Evolutionary conservation across 2,797 vertebrate genomes (phyloP), one percentile per base, ranked within the genome.

Genomic region (Halcyon leucocephala): DNA sequence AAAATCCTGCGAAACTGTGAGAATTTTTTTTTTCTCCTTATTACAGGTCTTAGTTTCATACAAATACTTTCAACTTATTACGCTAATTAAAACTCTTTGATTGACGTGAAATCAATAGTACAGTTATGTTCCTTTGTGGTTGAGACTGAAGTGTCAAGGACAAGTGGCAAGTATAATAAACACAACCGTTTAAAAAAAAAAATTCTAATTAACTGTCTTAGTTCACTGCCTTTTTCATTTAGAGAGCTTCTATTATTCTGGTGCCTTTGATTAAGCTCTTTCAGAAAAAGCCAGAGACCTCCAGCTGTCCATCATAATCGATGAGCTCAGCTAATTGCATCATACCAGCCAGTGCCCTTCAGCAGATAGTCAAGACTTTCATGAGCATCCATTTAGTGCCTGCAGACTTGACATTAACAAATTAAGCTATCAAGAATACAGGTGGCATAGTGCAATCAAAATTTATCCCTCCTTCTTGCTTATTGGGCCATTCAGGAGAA

Each of bases 301-400:
- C 86, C 93, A 97, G 86, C 91, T 95, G 93, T 89, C 94, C 76
- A 54, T 95, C 92, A 90, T 61, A 90, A 87, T 58, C 4, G 1
- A 78, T 92, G 81, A 95, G 64, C 67, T 95, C 88, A 95, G 69
- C 65, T 97, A 95, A 97, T 89, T 94, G 82, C 90, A 89, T 93
- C 90, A 85, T 74, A 81, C 71, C 51, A 83, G 64, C n/a, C 78
- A 67, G 61, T 92, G 74, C 57, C 83, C 86, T 92, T 89, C 86
- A 94, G 73, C 88, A 85, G 66, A 84, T 29, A 92, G 83, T 78
- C 78, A 90, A 87, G 86, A 93, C 18, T 67, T 89, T 64, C 33
- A 37, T 58, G 37, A 57, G 20, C 67, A 62, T 82, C 90, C 7
- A 5, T 86, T 87, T 77, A 90, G 29, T 71, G 83, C 52, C 78